Base-by-base conservation (phyloP, 2,888 invertebrate genomes). In the Hirtodrosophila trivittata region DNA sequence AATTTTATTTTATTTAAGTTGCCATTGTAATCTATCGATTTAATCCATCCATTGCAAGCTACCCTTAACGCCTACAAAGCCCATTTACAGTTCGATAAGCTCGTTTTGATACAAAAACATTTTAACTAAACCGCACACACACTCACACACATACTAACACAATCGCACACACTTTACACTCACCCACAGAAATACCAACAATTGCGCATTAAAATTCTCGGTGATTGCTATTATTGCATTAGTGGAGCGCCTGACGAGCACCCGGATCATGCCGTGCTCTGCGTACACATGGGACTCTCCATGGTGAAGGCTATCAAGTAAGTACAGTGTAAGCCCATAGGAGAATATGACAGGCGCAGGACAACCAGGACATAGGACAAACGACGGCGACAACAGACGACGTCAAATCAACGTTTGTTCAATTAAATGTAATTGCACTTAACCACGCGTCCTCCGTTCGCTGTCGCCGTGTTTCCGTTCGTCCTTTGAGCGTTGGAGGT, bases 161-260 rank as follows among this genome's bases (percentile, higher is more conserved):
- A 6, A 13, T 7, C 10, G 32, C 13, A 16, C 8, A 42, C 42
- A 13, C 6, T 14, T 51, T 26, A 6, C 28, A 35, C 9, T 28
- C 16, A 35, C 26, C 28, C 6, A 56, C 62, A 97, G 97, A 96
- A 95, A 93, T 98, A 97, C 91, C 95, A 97, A 89, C 98, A 98
- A 90, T 92, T 98, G 72, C 93, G 98, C 68, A 98, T 98, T 84
- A 98, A 98, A 93, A 98, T 98, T 89, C 93, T 98, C 49, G 98
- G 98, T 0, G 98, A 98, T 90, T 98, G 98, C 90, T 98, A 99
- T 92, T 99, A 99, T 92, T 98, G 98, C 91, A 97, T 98, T 88
- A 97, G 97, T 90, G 98, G 98, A 12, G 97, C 97, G 37, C 97
- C 97, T 0, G 94, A 95, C 59, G 97, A 97, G 90, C 92, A 96